A percentile compares a stretch with the other conserved stretches of the same genome.
These are phyloP conservation scores for Thunnus maccoyii DNA, from an alignment of 2,113 vertebrate species.

Conservation along the genomic window DNA sequence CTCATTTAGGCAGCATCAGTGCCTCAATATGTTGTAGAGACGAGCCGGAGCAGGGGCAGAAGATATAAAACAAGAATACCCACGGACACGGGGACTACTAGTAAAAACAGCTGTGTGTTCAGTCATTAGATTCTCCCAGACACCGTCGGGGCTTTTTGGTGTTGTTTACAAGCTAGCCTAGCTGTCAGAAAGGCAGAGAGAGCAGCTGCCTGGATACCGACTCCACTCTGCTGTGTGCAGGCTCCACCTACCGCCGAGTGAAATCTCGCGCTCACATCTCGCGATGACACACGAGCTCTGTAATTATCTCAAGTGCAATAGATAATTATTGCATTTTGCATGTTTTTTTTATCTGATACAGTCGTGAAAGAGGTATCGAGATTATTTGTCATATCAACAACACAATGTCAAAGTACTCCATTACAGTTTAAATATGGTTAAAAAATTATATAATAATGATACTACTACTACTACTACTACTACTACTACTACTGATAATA, in stretches of 20 bases:
- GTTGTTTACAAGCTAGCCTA: conserved; percentile 59
- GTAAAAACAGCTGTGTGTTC: conserved; percentile 27
- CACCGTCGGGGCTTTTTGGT: neutral
- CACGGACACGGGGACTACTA: neutral
- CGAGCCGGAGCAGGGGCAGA: conserved; percentile 15
- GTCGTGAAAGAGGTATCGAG: neutral
- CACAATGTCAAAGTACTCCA: neutral
- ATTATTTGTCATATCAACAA: neutral
- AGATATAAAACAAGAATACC: neutral
- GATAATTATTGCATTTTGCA: neutral
- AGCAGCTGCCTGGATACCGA: conserved; percentile 48
- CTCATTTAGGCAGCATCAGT: conserved; percentile 59
- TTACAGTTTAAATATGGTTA: no score
- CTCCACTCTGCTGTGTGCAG: conserved; percentile 45
- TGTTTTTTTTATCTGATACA: neutral
- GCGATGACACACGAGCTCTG: conserved; percentile 45
- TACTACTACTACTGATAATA: no score
- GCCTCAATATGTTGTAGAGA: conserved; percentile 33
- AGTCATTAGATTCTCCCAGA: conserved; percentile 33
- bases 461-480: no score
- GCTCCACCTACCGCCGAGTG: conserved; percentile 53
- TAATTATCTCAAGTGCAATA: neutral
- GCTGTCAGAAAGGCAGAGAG: conserved; percentile 16
- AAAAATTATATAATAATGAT: no score
- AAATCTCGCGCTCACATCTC: conserved; percentile 62